A percentile compares a stretch with the other conserved stretches of the same genome.
phyloP scores from a whole-genome alignment of 2,113 vertebrate species.

The Monopterus albus region DNA sequence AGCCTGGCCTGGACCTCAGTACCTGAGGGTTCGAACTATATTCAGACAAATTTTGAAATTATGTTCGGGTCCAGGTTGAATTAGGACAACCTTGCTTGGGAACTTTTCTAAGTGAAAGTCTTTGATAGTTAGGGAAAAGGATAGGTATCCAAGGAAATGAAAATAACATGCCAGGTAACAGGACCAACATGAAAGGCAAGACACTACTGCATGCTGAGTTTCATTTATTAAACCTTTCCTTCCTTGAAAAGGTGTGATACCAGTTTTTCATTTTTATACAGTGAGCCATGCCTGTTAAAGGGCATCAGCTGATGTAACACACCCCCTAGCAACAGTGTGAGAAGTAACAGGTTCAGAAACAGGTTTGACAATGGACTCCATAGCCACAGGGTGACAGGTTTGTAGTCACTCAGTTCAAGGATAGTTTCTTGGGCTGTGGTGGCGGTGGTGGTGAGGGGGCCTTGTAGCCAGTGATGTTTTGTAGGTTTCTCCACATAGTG shows the following conservation, averaged over 20 bases:
- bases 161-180: slow-evolving; percentile 1
- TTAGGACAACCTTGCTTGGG: too few relatives aligned
- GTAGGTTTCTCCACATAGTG: too few relatives aligned
- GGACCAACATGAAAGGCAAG: slow-evolving; percentile 27
- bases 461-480: too few relatives aligned
- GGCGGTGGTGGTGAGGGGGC: too few relatives aligned
- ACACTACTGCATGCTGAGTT: slow-evolving; percentile 5
- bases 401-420: too few relatives aligned
- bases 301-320: slow-evolving; percentile 18
- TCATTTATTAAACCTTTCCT: background rate
- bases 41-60: too few relatives aligned
- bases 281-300: background rate
- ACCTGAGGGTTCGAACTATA: too few relatives aligned
- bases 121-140: background rate
- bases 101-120: slow-evolving; percentile 32
- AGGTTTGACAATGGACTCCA: background rate
- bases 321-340: background rate
- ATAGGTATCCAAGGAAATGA: slow-evolving; percentile 22
- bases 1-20: too few relatives aligned
- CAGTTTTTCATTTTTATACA: background rate
- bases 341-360: background rate
- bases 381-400: too few relatives aligned
- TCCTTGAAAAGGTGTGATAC: background rate
- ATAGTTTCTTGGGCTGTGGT: too few relatives aligned
- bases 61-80: too few relatives aligned